These are phyloP conservation scores for Cossypha caffra DNA, from an alignment of 2,797 vertebrate genomes.

Conservation along the genomic window DNA sequence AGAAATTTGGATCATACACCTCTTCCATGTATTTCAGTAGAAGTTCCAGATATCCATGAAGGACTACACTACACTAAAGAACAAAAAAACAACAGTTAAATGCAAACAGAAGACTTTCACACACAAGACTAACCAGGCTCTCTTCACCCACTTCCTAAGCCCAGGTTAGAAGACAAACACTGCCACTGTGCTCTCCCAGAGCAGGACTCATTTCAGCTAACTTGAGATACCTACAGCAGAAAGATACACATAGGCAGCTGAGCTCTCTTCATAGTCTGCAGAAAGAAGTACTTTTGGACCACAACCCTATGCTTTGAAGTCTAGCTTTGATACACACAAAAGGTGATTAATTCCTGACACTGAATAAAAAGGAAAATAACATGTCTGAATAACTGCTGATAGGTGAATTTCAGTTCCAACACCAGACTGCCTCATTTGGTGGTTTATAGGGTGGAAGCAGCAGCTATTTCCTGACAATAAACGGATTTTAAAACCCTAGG, in stretches of 20 bases:
- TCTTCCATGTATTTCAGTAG: neutral
- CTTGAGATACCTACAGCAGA: neutral
- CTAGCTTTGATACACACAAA: neutral
- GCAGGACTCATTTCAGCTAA: neutral
- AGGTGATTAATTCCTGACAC: neutral
- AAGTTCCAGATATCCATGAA: neutral
- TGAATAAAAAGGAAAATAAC: neutral
- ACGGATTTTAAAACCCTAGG: neutral
- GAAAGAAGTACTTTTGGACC: neutral
- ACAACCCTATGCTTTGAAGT: neutral
- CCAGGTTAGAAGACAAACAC: neutral
- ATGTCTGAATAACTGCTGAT: neutral
- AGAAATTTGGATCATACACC: neutral
- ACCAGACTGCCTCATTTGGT: neutral
- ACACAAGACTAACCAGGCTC: neutral
- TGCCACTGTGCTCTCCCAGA: neutral
- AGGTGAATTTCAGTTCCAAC: neutral
- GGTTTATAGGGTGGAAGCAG: neutral
- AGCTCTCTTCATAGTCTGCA: neutral
- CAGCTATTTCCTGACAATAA: neutral
- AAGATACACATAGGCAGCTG: neutral
- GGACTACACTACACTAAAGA: neutral
- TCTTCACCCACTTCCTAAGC: neutral
- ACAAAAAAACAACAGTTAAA: neutral
- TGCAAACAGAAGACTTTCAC: neutral